These are phyloP conservation scores for Enteromius unitaeniatus DNA, from an alignment of 2,797 vertebrate species.

Conservation along the genomic window DNA sequence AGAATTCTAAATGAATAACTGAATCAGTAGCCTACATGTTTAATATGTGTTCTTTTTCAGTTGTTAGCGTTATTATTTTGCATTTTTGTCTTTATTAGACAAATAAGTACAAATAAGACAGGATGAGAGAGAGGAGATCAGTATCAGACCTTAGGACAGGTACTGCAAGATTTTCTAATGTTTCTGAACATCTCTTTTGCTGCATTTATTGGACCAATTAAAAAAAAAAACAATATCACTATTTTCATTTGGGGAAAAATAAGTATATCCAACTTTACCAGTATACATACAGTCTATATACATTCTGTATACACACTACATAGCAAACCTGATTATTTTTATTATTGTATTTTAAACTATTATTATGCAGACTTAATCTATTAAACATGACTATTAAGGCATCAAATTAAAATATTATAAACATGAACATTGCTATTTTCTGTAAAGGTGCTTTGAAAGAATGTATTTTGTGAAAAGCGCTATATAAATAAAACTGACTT, in stretches of 20 bases:
- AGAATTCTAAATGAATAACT: conserved; percentile 4
- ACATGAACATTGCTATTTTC: background rate
- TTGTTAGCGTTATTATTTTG: background rate
- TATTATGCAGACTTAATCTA: background rate
- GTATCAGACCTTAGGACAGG: background rate
- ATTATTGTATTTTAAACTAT: background rate
- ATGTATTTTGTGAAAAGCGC: background rate
- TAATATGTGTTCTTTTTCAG: background rate
- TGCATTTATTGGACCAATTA: too few relatives aligned
- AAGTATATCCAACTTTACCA: background rate
- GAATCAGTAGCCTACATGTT: background rate
- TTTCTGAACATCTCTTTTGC: background rate
- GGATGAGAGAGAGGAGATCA: background rate
- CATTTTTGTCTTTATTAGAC: background rate
- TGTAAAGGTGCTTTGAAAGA: background rate
- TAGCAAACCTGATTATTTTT: background rate
- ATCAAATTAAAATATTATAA: background rate
- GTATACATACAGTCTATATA: background rate
- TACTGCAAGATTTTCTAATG: background rate
- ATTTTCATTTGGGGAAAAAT: background rate
- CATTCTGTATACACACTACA: background rate
- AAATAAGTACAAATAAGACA: background rate
- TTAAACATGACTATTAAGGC: background rate
- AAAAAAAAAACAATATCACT: too few relatives aligned
- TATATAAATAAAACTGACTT: background rate